Conservation (phyloP, 1,140 invertebrate genomes). For the Cheumatopsyche charites region DNA sequence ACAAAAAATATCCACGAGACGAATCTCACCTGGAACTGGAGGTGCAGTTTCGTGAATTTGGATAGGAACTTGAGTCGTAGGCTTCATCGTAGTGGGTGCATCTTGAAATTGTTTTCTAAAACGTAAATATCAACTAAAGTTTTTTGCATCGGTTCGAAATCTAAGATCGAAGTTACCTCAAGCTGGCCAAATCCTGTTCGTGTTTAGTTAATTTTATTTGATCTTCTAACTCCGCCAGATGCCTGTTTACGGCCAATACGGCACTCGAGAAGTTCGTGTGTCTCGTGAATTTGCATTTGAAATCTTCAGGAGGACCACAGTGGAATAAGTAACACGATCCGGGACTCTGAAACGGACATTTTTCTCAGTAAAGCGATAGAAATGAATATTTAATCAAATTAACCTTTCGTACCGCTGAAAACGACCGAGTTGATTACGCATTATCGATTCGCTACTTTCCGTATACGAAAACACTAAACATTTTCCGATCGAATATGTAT, state of each 20-base stretch:
- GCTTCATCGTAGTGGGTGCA: conserved; percentile 29
- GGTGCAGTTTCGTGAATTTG: conserved; percentile 23
- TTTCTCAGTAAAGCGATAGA: too few species aligned
- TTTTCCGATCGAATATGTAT: too few species aligned
- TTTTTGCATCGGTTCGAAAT: too few species aligned
- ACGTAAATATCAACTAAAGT: neutral
- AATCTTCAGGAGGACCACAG: conserved; percentile 86
- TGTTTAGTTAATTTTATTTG: conserved; percentile 77
- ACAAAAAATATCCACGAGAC: too few species aligned
- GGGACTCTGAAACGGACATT: conserved; percentile 66
- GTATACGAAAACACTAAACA: too few species aligned
- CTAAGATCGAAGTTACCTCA: too few species aligned
- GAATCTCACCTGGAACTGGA: conserved; percentile 22
- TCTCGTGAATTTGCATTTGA: conserved; percentile 90
- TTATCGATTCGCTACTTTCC: too few species aligned
- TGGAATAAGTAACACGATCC: conserved; percentile 92
- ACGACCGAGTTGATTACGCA: too few species aligned
- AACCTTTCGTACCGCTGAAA: too few species aligned
- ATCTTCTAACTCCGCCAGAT: conserved; percentile 69
- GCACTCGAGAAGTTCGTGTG: conserved; percentile 91
- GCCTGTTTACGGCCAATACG: conserved; percentile 71
- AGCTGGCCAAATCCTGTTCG: conserved; percentile 78
- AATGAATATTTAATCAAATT: too few species aligned
- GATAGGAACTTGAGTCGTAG: conserved; percentile 36
- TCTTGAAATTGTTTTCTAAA: conserved; percentile 38